Base-by-base conservation (phyloP, 2,797 vertebrate species). In the Eutrigla gurnardus region DNA sequence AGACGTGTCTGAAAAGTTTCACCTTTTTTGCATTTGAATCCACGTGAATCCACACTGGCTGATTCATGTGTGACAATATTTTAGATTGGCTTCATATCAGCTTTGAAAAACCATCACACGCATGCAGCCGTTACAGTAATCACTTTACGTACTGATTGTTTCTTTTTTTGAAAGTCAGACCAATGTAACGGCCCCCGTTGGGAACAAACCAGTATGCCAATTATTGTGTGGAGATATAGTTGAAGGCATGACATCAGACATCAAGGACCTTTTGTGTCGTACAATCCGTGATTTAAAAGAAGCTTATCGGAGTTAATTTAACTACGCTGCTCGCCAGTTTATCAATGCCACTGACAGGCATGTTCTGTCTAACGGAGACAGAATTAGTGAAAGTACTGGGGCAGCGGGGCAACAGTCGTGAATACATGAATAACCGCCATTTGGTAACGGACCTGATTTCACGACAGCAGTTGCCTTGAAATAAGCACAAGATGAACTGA, bases 371-470 rank as follows among this genome's bases (percentile, higher is more conserved):
- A 47, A 63, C 25, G 53, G 60, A 72, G 46, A 67, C 77, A 64
- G 67, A 73, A 53, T 65, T 58, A 86, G 77, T 67, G 64, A 83
- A 79, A 77, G 77, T 84, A 60, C 10, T 47, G 18, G 18, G 18
- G 25, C 25, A 49, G 18, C 17, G 61, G 54, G 78, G 60, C 8
- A 61, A 18, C 70, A 43, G 42, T 42, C 63, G 62, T 35, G 70
- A 33, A 64, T 50, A 62, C 71, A 42, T 70, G 40, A 77, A 89
- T 70, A 86, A 86, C 76, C 7, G 78, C 58, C 71, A 47, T 65
- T 65, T 65, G 59, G n/a, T 62, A 39, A 15, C 40, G 60, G 67
- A 65, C 70, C 71, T 25, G 71, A 40, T 73, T 70, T 65, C 54
- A 62, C 52, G 18, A 52, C 62, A 75, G 76, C 86, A 79, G 87